These are phyloP conservation scores for Diorhabda elongata DNA, from an alignment of 1,140 invertebrate species.

Conservation along the genomic window DNA sequence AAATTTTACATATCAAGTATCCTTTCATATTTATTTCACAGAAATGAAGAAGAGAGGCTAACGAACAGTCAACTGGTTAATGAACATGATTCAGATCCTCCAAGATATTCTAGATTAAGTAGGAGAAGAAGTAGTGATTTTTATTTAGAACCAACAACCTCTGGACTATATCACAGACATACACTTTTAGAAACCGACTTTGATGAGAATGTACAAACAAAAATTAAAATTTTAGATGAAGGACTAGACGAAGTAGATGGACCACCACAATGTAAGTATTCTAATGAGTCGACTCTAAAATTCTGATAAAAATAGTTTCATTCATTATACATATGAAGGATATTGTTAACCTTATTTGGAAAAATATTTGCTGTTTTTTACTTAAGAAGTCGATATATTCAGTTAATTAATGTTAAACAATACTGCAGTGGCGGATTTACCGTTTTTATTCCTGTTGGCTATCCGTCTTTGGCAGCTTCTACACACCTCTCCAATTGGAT, in stretches of 20 bases:
- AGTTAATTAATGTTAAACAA: too few species aligned
- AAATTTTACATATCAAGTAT: too few species aligned
- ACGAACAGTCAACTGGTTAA: constrained; percentile 7
- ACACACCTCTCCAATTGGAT: too few species aligned
- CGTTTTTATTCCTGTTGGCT: too few species aligned
- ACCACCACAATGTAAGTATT: constrained; percentile 1
- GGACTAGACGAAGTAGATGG: constrained; percentile 5
- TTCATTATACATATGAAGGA: too few species aligned
- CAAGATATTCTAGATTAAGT: constrained; percentile 10
- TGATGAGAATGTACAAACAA: constrained; percentile 13
- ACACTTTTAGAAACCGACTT: constrained; percentile 14
- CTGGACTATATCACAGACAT: background rate
- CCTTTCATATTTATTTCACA: constrained; percentile 6
- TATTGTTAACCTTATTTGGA: too few species aligned
- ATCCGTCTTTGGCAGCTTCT: too few species aligned
- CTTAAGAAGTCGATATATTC: too few species aligned
- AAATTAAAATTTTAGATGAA: background rate
- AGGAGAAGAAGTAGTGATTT: constrained; percentile 38
- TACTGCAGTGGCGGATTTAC: too few species aligned
- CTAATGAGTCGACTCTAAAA: too few species aligned
- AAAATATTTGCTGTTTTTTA: too few species aligned
- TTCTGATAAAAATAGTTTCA: too few species aligned
- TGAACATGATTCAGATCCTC: constrained; percentile 15
- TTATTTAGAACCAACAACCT: constrained; percentile 33
- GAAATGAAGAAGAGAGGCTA: constrained; percentile 11